phyloP scores from a whole-genome alignment of 2,888 invertebrate species.

The Ypsolopha sequella region DNA sequence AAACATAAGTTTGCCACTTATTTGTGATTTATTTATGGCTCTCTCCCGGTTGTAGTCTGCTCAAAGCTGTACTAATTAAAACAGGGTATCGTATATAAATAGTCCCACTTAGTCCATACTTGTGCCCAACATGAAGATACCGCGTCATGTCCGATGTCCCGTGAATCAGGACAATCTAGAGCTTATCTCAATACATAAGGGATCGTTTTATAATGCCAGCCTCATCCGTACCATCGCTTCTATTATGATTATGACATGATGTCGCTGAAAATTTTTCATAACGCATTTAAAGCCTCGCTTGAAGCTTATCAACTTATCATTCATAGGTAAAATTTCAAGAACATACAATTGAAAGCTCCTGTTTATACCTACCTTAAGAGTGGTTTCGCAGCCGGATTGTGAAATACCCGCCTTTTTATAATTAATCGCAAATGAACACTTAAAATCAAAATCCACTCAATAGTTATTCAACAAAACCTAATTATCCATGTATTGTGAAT shows the following conservation, averaged over 20 bases:
- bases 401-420: too few species aligned
- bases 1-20: constrained; percentile 10
- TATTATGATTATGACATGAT: neutral
- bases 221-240: neutral
- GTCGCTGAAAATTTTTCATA: neutral
- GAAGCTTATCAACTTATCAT: neutral
- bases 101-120: constrained; percentile 47
- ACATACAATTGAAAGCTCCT: too few species aligned
- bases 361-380: too few species aligned
- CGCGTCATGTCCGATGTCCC: neutral
- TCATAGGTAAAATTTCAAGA: too few species aligned
- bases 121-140: constrained; percentile 33
- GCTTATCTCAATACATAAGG: neutral
- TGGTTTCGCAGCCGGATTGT: too few species aligned
- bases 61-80: constrained; percentile 34
- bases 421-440: too few species aligned
- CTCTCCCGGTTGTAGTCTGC: constrained; percentile 35
- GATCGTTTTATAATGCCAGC: neutral
- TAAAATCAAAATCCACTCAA: too few species aligned
- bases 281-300: neutral
- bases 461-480: too few species aligned
- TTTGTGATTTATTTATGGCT: constrained; percentile 42
- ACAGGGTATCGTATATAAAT: constrained; percentile 46
- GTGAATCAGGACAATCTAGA: neutral
- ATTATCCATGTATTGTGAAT: too few species aligned